phyloP scores from a whole-genome alignment of 2,888 invertebrate genomes.

The Melipona beecheii region DNA sequence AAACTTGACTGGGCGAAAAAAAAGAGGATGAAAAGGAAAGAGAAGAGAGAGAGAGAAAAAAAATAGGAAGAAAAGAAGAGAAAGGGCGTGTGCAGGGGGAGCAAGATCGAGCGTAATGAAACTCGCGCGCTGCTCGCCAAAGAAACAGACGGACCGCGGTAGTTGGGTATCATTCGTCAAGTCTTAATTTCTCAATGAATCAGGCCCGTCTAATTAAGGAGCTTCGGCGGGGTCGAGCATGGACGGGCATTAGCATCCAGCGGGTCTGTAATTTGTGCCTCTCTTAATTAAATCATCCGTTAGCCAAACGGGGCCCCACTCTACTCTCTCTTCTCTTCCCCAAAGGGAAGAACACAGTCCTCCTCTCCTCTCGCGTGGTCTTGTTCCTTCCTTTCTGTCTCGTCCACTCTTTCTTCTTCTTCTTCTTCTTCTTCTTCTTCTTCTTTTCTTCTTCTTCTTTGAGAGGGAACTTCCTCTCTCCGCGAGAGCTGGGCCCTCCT shows the following conservation, averaged over 20 bases:
- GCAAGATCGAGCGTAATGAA: slow-evolving; percentile 46
- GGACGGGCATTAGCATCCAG: slow-evolving; percentile 83
- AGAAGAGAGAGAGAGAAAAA: not conserved
- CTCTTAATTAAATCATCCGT: slow-evolving; percentile 84
- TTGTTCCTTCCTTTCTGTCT: slow-evolving; percentile 4
- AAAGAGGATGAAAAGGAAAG: not conserved
- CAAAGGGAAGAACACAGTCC: slow-evolving; percentile 6
- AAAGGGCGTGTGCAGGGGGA: not conserved
- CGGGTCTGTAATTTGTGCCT: slow-evolving; percentile 84
- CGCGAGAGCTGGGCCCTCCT: slow-evolving; percentile 16
- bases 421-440: slow-evolving; percentile 13
- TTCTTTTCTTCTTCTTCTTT: not conserved
- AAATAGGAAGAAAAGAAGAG: not conserved
- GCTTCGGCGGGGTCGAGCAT: slow-evolving; percentile 79
- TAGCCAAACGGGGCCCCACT: slow-evolving; percentile 77
- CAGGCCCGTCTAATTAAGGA: slow-evolving; percentile 82
- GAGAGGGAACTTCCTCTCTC: slow-evolving; percentile 14
- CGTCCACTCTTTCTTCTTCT: not conserved
- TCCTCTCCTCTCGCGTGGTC: slow-evolving; percentile 41
- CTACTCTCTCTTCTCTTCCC: slow-evolving; percentile 27
- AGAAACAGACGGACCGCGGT: slow-evolving; percentile 53
- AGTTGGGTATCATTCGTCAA: slow-evolving; percentile 70
- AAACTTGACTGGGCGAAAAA: slow-evolving; percentile 5
- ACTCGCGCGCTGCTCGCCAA: slow-evolving; percentile 54
- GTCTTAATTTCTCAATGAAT: slow-evolving; percentile 80